Conservation (phyloP, 2,113 vertebrate genomes). For the Hystrix brachyura region DNA sequence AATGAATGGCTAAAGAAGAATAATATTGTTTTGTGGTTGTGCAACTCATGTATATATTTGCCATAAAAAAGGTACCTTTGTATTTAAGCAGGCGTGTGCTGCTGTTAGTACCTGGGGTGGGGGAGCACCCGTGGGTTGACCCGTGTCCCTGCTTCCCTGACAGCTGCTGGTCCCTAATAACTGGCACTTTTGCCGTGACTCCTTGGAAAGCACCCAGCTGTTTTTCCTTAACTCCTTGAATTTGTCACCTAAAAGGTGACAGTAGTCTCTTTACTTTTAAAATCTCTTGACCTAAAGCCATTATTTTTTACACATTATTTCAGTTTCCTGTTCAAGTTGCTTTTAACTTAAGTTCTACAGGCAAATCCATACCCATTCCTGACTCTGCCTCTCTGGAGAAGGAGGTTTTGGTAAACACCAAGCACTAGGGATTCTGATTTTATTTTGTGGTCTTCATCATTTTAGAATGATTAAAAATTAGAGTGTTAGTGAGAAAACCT, state of each 20-base stretch:
- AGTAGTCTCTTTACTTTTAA: background rate
- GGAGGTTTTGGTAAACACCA: background rate
- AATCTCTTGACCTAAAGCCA: background rate
- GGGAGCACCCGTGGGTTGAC: background rate
- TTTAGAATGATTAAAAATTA: conserved; percentile 16
- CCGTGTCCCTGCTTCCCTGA: background rate
- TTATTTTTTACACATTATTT: conserved; percentile 7
- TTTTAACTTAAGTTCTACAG: background rate
- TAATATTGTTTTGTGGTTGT: too few species aligned
- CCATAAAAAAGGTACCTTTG: background rate
- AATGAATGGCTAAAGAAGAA: too few species aligned
- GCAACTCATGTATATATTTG: too few species aligned
- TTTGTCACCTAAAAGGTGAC: background rate
- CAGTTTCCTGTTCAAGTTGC: conserved; percentile 23
- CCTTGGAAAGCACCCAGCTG: background rate
- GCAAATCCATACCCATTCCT: background rate
- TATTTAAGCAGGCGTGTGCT: background rate
- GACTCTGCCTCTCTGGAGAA: background rate
- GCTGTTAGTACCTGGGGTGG: background rate
- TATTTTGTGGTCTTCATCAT: background rate
- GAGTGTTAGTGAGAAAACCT: background rate
- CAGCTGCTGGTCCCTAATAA: background rate
- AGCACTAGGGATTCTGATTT: background rate
- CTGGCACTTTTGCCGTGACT: background rate
- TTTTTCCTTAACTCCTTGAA: background rate